Base-by-base conservation (phyloP, 2,797 vertebrate genomes). In the Bradypodion pumilum region DNA sequence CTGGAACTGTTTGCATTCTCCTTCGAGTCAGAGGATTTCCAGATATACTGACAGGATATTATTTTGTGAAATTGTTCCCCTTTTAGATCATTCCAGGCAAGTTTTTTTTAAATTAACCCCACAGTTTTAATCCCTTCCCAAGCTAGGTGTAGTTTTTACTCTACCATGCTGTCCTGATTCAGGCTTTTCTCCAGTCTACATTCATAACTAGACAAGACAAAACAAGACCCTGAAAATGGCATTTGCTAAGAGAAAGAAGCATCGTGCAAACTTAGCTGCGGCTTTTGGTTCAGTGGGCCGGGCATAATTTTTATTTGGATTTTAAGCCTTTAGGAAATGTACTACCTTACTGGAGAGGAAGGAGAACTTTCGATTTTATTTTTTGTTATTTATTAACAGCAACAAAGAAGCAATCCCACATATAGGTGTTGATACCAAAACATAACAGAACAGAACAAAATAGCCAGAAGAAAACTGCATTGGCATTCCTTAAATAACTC, bases 91-190 rank as follows among this genome's bases (percentile, higher is more conserved):
- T 66, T 46, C 66, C 52, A 78, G 49, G 19, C 29, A 87, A 35
- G n/a, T 23, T 84, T 8, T 13, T 16, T 52, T 66, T n/a, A n/a
- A 63, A 72, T 40, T 29, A 44, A 81, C 15, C 16, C 63, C 23
- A 46, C n/a, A 81, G 78, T 29, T 86, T 78, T 88, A 85, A 76
- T n/a, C 70, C 84, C 86, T 85, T 5, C 1, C 19, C 69, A 56
- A 35, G 82, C 80, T 40, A 2, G n/a, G 60, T 73, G 69, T 35
- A 82, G 86, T 35, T 37, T 29, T 70, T 46, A 69, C 4, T 1
- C 63, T 49, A 62, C 49, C 8, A n/a, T 6, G 27, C n/a, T 16
- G 42, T 49, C 19, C 2, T 68, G 1, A 10, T 37, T 60, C 46
- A 74, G 63, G 25, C 46, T 15, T 72, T 46, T 7, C 63, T 0